Evolutionary conservation across 2,113 vertebrate genomes (phyloP).

Genomic region (Eclectus roratus): DNA sequence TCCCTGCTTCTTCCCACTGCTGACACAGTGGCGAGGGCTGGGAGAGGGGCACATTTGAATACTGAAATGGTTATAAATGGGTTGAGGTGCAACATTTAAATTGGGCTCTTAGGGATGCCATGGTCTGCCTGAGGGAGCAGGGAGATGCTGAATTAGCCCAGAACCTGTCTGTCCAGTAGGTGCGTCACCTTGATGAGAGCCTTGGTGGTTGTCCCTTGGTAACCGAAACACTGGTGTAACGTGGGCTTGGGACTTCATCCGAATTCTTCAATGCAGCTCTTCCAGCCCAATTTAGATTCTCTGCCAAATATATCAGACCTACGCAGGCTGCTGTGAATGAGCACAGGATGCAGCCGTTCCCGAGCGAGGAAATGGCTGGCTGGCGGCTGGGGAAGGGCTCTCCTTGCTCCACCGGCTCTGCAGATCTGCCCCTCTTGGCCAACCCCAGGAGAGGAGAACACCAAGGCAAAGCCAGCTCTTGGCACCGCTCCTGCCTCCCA

Average conservation of each 20-base stretch:
- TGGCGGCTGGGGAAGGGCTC: not conserved
- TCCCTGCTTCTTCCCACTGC: not conserved
- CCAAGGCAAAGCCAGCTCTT: not conserved
- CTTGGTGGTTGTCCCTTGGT: not conserved
- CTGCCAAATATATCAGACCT: not conserved
- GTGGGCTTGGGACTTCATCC: not conserved
- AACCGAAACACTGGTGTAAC: accelerated
- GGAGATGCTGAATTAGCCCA: not conserved
- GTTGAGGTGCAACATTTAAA: not conserved
- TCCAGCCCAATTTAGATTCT: not conserved
- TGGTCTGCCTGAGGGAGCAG: not conserved
- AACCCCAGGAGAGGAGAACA: not conserved
- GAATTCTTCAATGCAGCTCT: not conserved
- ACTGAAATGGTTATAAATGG: not conserved
- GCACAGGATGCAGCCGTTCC: constrained; percentile 9
- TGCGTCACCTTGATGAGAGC: not conserved
- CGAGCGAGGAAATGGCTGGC: not conserved
- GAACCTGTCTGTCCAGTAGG: not conserved
- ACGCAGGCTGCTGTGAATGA: not conserved
- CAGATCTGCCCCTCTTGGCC: not conserved
- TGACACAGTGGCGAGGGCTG: not conserved
- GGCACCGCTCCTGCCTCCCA: not conserved
- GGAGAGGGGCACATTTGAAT: not conserved
- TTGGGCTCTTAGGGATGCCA: not conserved
- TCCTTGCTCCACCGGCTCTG: not conserved